Conservation (phyloP, 2,113 vertebrate genomes). For the Actinemys pallida region DNA sequence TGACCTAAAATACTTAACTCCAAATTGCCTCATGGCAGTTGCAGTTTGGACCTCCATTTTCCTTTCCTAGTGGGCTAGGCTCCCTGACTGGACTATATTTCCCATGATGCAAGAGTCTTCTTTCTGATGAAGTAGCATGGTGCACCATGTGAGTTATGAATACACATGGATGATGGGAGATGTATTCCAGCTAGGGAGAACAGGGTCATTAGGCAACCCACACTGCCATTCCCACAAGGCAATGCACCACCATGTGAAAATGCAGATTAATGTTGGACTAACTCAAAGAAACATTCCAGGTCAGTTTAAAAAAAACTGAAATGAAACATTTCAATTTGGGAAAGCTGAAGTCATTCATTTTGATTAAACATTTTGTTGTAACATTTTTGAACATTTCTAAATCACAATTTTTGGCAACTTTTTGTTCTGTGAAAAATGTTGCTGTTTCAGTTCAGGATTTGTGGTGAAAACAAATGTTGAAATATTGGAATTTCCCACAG, state of each 20-base stretch:
- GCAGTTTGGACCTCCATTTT: background rate
- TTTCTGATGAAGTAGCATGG: too few relatives aligned
- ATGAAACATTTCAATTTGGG: background rate
- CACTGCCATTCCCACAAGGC: background rate
- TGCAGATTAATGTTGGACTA: background rate
- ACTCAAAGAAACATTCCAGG: background rate
- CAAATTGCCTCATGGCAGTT: background rate
- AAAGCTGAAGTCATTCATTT: background rate
- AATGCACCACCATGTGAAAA: background rate
- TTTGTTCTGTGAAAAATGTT: background rate
- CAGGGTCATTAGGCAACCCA: background rate
- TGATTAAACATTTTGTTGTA: too few relatives aligned
- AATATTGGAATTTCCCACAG: background rate
- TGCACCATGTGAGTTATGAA: too few relatives aligned
- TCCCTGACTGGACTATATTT: background rate
- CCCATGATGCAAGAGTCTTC: background rate
- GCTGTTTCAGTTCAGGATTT: background rate
- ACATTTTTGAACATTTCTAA: background rate
- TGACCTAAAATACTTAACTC: background rate
- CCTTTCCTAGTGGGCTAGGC: fast-evolving
- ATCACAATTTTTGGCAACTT: background rate
- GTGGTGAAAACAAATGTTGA: background rate
- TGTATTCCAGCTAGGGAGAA: too few relatives aligned
- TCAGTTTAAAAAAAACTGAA: background rate
- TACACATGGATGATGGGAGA: background rate